Evolutionary conservation across 2,797 vertebrate genomes (phyloP).

Genomic region (Xenentodon cancila): DNA sequence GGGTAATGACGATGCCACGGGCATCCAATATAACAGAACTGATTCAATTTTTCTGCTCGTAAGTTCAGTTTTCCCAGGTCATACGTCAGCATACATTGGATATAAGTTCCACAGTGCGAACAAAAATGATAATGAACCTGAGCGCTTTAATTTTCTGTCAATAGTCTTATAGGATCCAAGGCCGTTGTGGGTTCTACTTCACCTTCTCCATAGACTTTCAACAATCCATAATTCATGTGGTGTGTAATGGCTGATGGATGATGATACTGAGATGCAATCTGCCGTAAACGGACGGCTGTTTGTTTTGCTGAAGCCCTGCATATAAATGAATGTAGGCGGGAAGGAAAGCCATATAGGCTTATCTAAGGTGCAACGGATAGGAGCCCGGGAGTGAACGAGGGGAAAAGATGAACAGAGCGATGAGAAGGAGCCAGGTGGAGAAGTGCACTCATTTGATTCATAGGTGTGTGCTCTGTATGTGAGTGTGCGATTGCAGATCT

Average conservation of each 20-base stretch:
- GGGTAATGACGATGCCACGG: neutral
- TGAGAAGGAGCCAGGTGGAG: constrained; percentile 51
- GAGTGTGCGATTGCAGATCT: constrained; percentile 37
- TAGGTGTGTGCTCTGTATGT: constrained; percentile 27
- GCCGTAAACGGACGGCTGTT: constrained; percentile 57
- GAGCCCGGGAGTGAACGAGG: constrained; percentile 37
- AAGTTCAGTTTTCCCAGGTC: constrained; percentile 24
- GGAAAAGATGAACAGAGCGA: constrained; percentile 51
- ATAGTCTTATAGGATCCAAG: constrained; percentile 42
- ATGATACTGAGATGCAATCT: constrained; percentile 65
- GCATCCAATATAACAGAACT: neutral
- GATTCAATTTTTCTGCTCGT: constrained; percentile 6
- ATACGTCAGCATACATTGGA: constrained; percentile 5
- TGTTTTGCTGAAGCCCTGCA: constrained; percentile 66
- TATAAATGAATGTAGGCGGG: constrained; percentile 60
- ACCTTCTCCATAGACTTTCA: constrained; percentile 45
- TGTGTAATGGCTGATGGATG: constrained; percentile 50
- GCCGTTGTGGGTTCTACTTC: constrained; percentile 46
- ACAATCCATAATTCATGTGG: constrained; percentile 73
- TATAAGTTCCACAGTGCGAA: constrained; percentile 23
- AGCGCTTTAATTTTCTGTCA: constrained; percentile 36
- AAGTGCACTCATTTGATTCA: constrained; percentile 47
- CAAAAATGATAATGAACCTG: constrained; percentile 45
- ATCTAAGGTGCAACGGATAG: constrained; percentile 53
- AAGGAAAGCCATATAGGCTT: constrained; percentile 51